Conservation (phyloP, 2,888 invertebrate species). For the Uropetala carovei region DNA sequence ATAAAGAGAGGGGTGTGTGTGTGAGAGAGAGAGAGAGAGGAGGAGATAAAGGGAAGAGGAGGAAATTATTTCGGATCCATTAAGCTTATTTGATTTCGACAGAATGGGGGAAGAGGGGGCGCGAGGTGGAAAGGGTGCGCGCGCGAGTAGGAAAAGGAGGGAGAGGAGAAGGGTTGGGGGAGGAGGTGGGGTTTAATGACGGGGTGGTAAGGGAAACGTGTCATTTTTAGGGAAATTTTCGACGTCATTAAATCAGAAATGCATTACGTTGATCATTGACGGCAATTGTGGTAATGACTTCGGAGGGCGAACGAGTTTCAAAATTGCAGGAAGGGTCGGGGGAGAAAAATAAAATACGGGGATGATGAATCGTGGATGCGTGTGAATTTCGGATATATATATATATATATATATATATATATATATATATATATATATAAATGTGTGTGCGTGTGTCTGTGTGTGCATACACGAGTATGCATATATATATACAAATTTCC, state of each 20-base stretch:
- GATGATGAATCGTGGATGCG: background rate
- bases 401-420: background rate
- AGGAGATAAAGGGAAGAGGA: background rate
- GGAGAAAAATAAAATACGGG: background rate
- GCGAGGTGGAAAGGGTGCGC: background rate
- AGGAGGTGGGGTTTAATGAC: background rate
- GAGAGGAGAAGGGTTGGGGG: background rate
- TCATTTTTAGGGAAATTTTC: constrained; percentile 63
- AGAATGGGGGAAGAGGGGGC: background rate
- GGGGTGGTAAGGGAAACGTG: constrained; percentile 45
- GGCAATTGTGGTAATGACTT: constrained; percentile 64
- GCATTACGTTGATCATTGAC: constrained; percentile 64
- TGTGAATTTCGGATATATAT: background rate
- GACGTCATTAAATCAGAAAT: constrained; percentile 62
- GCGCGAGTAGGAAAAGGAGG: background rate
- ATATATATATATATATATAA: too few species aligned
- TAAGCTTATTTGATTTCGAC: constrained; percentile 62
- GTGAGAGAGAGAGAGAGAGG: background rate
- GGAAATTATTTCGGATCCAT: constrained; percentile 58
- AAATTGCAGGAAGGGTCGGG: background rate
- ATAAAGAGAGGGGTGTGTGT: background rate
- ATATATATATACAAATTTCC: background rate
- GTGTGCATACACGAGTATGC: background rate
- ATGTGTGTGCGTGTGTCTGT: too few species aligned
- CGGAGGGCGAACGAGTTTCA: constrained; percentile 23